Base-by-base conservation (phyloP, 1,140 invertebrate genomes). In the Notospermus geniculatus region DNA sequence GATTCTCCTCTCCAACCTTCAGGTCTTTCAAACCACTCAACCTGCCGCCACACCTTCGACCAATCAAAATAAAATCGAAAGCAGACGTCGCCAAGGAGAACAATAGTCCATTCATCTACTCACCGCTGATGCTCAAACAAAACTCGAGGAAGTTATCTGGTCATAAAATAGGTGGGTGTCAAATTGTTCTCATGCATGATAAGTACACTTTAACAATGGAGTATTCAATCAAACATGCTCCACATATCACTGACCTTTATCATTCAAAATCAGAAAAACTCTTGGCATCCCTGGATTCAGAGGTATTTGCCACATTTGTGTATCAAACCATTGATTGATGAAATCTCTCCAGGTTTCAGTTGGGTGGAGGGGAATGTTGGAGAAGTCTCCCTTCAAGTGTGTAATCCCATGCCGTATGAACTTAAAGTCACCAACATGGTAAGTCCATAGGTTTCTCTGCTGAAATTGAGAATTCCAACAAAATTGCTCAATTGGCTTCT, bases 311-410 rank as follows among this genome's bases (percentile, higher is more conserved):
- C n/a, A n/a, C n/a, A n/a, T n/a, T n/a, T n/a, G n/a, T n/a, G n/a
- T n/a, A n/a, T n/a, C n/a, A n/a, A n/a, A n/a, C n/a, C n/a, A n/a
- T n/a, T n/a, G n/a, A n/a, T n/a, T 36, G 32, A 7, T 36, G 5
- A 36, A 7, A 4, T 36, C 15, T 4, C 83, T 83, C 23, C 67
- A 94, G 93, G 93, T 80, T 97, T 95, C 73, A 82, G 90, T n/a
- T 97, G 94, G 93, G 91, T 96, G 5, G 90, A 94, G 81, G 92
- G 91, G 67, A 92, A 97, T 75, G 85, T 90, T 25, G 95, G 93
- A 74, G 92, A 96, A 83, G 91, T 97, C 0, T 86, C 88, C 56
- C 81, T 98, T 66, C 89, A 92, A 74, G 81, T 97, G 2, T 86
- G 88, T 58, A 98, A 97, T 83, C 91, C 92, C 4, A 78, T 97